Evolutionary conservation across 1,140 invertebrate genomes (phyloP), one percentile per base, ranked within the genome.

Genomic region (Leptinotarsa undecemlineata): DNA sequence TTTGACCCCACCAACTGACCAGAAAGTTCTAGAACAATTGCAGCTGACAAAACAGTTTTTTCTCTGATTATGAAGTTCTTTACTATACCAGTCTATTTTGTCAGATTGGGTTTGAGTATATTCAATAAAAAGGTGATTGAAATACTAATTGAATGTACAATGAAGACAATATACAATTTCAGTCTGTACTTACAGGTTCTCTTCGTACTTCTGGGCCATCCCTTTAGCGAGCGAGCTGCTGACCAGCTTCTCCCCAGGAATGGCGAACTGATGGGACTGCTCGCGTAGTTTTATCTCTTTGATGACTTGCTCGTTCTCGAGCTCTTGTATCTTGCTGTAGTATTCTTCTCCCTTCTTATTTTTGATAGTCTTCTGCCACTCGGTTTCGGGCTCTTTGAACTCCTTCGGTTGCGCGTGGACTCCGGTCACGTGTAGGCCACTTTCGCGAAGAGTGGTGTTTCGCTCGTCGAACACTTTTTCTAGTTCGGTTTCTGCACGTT

Each of bases 391-490:
- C 79, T 92, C 91, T 83, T 91, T 93, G 71, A 90, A 85, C 47
- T 90, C 85, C 83, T 94, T 95, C n/a, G 81, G 76, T 71, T 84
- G 81, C 47, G 89, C 86, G 61, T 87, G 85, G 76, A 91, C 88
- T 23, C 88, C 88, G 20, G 80, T 78, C 23, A 81, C 81, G 47
- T 82, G 77, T 11, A 81, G 60, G 68, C 88, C 89, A 77, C 89
- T 87, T 74, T 92, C 90, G 74, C 89, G 88, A 77, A 90, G 85
- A 62, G 86, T 88, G 82, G 92, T 90, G 66, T 92, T 88, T 74
- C 94, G 90, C 84, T 96, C 95, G 84, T 96, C 94, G 83, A 96
- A 96, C 26, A 94, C 91, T 84, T 92, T 91, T 81, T 95, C 93
- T 74, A 96, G 86, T 86, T 97, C 95, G 67, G 91, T 94, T 81